Evolutionary conservation across 1,140 invertebrate species (phyloP).

Genomic region (Bradysia coprophila): DNA sequence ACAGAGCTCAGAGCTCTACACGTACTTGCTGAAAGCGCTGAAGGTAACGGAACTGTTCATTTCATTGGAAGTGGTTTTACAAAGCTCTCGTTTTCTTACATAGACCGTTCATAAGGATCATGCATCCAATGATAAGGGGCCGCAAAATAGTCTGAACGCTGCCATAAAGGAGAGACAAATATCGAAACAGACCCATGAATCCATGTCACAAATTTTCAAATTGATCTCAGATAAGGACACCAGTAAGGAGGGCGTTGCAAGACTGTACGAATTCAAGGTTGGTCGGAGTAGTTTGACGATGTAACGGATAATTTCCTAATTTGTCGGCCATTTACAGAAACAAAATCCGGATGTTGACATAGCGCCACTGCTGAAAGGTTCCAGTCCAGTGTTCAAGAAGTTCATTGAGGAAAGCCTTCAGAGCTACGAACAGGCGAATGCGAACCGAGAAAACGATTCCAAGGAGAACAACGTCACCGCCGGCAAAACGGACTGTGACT

Average conservation of each 20-base stretch:
- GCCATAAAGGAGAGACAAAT: conserved; percentile 27
- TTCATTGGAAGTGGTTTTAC: conserved; percentile 2
- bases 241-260: conserved; percentile 66
- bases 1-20: conserved; percentile 62
- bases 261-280: conserved; percentile 69
- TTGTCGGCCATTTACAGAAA: neutral
- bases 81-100: neutral
- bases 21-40: conserved; percentile 59
- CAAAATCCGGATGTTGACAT: no score
- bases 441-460: no score
- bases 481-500: no score
- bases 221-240: conserved; percentile 81
- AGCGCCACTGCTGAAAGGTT: no score
- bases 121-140: conserved; percentile 6
- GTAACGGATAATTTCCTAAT: no score
- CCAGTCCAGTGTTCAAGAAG: no score
- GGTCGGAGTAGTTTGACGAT: no score
- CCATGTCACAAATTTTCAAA: conserved; percentile 77
- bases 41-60: conserved; percentile 29
- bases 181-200: conserved; percentile 45
- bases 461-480: no score
- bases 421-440: no score
- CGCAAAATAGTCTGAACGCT: conserved; percentile 24
- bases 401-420: no score
- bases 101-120: conserved; percentile 21